These are phyloP conservation scores for Stichodactyla helianthus DNA, from an alignment of 64 coral and sea anemone genomes.

Conservation along the genomic window DNA sequence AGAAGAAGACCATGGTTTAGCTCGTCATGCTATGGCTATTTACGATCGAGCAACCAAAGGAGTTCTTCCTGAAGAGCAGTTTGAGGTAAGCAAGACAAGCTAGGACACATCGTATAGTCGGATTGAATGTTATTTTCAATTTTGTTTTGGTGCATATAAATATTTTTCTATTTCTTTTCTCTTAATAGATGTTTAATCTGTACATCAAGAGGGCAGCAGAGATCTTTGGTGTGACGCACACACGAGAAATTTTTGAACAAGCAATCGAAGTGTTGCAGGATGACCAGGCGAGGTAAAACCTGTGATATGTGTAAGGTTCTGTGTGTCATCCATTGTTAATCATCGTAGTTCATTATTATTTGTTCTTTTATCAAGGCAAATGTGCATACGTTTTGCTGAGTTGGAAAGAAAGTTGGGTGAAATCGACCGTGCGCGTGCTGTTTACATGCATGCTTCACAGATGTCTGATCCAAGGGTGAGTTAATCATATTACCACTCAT, in stretches of 20 bases:
- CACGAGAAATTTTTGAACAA: conserved; percentile 96
- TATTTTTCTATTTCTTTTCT: neutral
- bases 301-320: neutral
- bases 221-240: conserved; percentile 98
- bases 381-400: conserved; percentile 97
- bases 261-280: conserved; percentile 86
- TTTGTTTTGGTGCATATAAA: no score
- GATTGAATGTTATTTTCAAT: neutral
- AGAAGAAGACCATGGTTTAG: conserved; percentile 96
- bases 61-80: conserved; percentile 83
- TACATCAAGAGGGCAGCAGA: conserved; percentile 96
- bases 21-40: conserved; percentile 94
- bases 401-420: conserved; percentile 96
- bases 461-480: conserved; percentile 92
- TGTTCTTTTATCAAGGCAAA: conserved; percentile 58
- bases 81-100: conserved; percentile 51
- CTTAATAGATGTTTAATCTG: conserved; percentile 92
- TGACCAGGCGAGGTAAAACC: conserved; percentile 74
- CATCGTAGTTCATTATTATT: neutral
- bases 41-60: conserved; percentile 93
- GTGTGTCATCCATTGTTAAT: neutral
- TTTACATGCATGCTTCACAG: conserved; percentile 97
- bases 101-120: neutral
- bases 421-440: conserved; percentile 88
- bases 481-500: neutral